Evolutionary conservation across 1,140 invertebrate genomes (phyloP).

Genomic region (Tetragonula clypearis): DNA sequence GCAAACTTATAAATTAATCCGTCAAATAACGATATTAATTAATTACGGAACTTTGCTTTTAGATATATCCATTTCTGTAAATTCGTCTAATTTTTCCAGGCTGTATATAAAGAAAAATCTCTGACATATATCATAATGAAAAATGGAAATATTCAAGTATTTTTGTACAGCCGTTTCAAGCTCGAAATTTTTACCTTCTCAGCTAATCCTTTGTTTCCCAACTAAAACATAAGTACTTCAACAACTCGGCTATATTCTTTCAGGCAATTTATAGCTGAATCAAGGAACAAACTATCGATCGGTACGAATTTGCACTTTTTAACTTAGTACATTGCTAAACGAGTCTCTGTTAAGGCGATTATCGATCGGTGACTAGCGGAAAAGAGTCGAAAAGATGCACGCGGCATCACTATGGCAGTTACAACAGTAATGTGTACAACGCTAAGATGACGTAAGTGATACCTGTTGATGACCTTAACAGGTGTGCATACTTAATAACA

Average conservation of each 20-base stretch:
- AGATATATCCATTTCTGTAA: not conserved
- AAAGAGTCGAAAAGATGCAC: conserved; percentile 2
- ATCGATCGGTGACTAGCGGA: not conserved
- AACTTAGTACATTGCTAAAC: not conserved
- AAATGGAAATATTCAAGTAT: not conserved
- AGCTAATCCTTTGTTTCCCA: not conserved
- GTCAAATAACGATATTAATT: not conserved
- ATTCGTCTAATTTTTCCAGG: not conserved
- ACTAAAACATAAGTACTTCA: not conserved
- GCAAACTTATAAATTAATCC: not conserved
- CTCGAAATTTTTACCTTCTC: not conserved
- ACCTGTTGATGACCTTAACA: conserved; percentile 66
- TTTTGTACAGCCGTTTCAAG: not conserved
- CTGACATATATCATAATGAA: not conserved
- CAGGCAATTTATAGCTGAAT: not conserved
- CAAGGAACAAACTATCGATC: not conserved
- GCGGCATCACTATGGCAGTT: conserved; percentile 46
- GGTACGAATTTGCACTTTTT: not conserved
- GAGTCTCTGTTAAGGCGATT: not conserved
- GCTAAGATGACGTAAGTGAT: conserved; percentile 62
- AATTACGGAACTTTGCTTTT: not conserved
- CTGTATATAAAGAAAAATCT: not conserved
- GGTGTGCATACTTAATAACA: conserved; percentile 53
- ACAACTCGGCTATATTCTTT: not conserved
- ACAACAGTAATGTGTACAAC: conserved; percentile 48